Evolutionary conservation across 2,888 invertebrate genomes (phyloP).

Genomic region (Drepanosiphum platanoidis): DNA sequence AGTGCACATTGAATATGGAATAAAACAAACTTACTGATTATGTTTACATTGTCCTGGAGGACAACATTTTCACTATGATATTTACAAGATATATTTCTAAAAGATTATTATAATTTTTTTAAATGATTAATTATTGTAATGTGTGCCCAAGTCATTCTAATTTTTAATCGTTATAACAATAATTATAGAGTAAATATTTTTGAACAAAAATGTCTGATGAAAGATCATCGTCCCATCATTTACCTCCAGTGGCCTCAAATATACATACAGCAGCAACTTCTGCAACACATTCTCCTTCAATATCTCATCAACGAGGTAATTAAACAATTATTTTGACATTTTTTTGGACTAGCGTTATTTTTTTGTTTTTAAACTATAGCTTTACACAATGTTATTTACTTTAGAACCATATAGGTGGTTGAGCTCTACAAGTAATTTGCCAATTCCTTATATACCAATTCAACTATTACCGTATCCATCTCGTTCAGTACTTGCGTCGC

Average conservation of each 20-base stretch:
- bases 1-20: not conserved
- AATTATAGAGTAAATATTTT: conserved; percentile 12
- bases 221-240: conserved; percentile 62
- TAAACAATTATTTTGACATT: conserved; percentile 44
- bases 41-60: conserved; percentile 45
- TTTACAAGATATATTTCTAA: conserved; percentile 30
- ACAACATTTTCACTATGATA: conserved; percentile 40
- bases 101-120: conserved; percentile 31
- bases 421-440: conserved; percentile 57
- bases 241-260: conserved; percentile 61
- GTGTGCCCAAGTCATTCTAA: too few species aligned
- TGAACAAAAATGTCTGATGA: conserved; percentile 61
- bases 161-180: not conserved
- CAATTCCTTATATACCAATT: conserved; percentile 54
- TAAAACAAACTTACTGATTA: conserved; percentile 30
- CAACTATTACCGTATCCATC: conserved; percentile 57
- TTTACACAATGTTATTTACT: conserved; percentile 39
- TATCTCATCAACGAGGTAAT: conserved; percentile 62
- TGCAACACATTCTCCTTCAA: conserved; percentile 56
- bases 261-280: conserved; percentile 57
- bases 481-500: conserved; percentile 36
- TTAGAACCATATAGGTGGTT: conserved; percentile 53
- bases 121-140: not conserved
- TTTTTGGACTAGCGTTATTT: conserved; percentile 9
- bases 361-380: conserved; percentile 43